A percentile compares a stretch with the other conserved stretches of the same genome.
Conservation (phyloP, 1,140 invertebrate genomes). For the Caenorhabditis tropicalis region DNA sequence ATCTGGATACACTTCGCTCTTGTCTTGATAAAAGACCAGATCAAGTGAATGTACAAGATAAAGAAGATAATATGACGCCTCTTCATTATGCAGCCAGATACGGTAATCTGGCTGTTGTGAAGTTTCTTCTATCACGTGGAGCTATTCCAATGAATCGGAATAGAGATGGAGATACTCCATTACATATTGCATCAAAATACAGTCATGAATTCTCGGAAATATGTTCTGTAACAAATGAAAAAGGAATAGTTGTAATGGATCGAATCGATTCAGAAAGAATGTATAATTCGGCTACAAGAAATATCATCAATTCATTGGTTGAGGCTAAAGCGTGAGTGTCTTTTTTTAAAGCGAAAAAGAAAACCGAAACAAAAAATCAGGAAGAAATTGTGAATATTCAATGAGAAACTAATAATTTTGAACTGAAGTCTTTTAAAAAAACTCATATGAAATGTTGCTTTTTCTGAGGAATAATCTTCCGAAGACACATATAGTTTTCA, state of each 20-base stretch:
- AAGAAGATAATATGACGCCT: slow-evolving; percentile 24
- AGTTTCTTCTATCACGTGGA: slow-evolving; percentile 69
- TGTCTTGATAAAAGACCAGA: neutral
- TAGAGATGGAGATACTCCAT: slow-evolving; percentile 73
- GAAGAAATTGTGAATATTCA: no score
- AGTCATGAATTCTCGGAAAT: slow-evolving; percentile 70
- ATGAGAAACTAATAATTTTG: no score
- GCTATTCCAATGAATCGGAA: slow-evolving; percentile 72
- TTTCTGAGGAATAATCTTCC: no score
- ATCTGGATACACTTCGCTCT: neutral
- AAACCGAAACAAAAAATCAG: no score
- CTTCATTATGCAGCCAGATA: slow-evolving; percentile 54
- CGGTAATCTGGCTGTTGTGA: slow-evolving; percentile 41
- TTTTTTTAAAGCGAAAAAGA: neutral
- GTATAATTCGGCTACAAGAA: slow-evolving; percentile 1
- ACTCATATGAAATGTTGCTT: no score
- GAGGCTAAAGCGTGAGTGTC: slow-evolving; percentile 24
- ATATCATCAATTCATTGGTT: slow-evolving; percentile 62
- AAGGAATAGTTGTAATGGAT: neutral
- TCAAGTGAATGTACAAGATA: neutral
- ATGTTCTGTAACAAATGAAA: neutral
- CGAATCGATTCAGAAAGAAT: neutral
- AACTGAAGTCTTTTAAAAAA: no score
- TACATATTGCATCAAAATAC: slow-evolving; percentile 73
- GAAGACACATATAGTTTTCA: no score